Conservation (phyloP, 2,888 invertebrate species). For the Orthosia gracilis region DNA sequence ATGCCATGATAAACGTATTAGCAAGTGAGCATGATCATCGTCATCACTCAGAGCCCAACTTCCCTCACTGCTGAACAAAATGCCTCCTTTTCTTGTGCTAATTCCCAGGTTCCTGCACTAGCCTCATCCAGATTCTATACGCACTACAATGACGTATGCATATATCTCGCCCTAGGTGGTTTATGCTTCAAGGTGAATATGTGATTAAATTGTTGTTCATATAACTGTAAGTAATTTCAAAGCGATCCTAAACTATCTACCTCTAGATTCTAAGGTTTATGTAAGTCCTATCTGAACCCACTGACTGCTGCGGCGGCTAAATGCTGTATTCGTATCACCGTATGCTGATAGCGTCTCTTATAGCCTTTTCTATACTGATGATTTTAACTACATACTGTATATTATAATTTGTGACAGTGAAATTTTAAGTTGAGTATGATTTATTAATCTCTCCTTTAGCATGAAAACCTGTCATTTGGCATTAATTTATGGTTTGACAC, state of each 20-base stretch:
- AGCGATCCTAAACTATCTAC: not conserved
- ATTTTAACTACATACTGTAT: not conserved
- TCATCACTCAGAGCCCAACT: no score
- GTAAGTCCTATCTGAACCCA: conserved; percentile 5
- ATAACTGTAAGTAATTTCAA: not conserved
- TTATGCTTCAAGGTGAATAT: not conserved
- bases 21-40: not conserved
- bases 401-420: not conserved
- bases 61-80: no score
- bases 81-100: no score
- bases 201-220: not conserved
- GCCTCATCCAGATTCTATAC: no score
- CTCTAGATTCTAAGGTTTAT: not conserved
- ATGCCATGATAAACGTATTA: not conserved
- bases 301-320: not conserved
- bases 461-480: not conserved
- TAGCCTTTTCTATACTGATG: not conserved
- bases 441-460: not conserved
- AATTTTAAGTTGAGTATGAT: not conserved
- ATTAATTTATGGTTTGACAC: not conserved
- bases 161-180: no score
- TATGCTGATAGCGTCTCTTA: not conserved
- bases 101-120: no score
- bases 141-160: no score
- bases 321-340: not conserved